Conservation (phyloP, 2,888 invertebrate genomes). For the Rugalucina vietnamica region DNA sequence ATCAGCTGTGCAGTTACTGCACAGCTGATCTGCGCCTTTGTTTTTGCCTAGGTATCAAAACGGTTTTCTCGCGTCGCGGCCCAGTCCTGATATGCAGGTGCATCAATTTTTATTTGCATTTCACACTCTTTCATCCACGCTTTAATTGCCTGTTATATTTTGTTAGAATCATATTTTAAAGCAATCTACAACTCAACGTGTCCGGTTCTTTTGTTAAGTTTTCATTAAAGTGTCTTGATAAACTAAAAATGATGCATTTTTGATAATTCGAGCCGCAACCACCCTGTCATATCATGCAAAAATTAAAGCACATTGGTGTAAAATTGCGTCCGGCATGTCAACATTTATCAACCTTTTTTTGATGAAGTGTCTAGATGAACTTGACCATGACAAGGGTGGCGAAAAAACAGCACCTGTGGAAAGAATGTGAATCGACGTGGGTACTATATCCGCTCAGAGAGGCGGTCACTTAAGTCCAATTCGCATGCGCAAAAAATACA, state of each 20-base stretch:
- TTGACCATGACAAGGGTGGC: background rate
- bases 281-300: background rate
- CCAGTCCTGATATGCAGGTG: slow-evolving; percentile 11
- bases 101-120: background rate
- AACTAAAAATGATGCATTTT: background rate
- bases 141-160: slow-evolving; percentile 13
- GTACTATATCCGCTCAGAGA: too few species aligned
- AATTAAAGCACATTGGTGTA: background rate
- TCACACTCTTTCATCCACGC: background rate
- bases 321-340: background rate
- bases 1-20: too few species aligned
- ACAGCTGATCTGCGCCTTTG: too few species aligned
- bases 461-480: too few species aligned
- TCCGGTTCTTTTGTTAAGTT: background rate
- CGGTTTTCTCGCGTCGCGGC: too few species aligned
- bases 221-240: background rate
- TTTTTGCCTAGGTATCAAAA: too few species aligned
- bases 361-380: background rate
- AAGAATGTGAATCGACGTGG: too few species aligned
- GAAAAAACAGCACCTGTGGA: too few species aligned
- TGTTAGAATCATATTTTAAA: background rate
- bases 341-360: background rate
- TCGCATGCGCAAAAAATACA: too few species aligned
- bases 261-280: background rate
- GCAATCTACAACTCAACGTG: background rate